Base-by-base conservation (phyloP, 2,797 vertebrate genomes). In the Limosa lapponica region DNA sequence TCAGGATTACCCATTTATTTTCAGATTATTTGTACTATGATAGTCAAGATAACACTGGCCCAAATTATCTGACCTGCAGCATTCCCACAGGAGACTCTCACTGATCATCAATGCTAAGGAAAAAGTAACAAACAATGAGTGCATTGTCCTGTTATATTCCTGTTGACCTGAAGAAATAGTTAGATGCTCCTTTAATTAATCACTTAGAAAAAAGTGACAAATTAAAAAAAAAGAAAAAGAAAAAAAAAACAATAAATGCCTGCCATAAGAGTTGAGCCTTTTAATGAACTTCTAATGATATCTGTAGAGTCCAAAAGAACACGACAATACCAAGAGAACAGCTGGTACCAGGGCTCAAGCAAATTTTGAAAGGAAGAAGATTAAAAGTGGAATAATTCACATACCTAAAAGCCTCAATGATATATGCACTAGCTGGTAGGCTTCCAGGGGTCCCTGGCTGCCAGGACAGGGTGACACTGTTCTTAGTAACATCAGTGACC, bases 351-450 rank as follows among this genome's bases (percentile, higher is more conserved):
- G 19, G 44, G 32, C 51, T 95, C 62, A 90, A 79, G 59, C 34
- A 93, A 91, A 96, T 91, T 87, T 82, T 80, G 49, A 66, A 82
- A 84, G 87, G 82, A 89, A 82, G 15, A 16, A 89, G 48, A 48
- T 72, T 61, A 81, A 27, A 77, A 89, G 69, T 66, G 16, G 70
- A 91, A 85, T 59, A 69, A 74, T 80, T 83, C 58, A 93, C 97
- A 51, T 98, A 99, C 99, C 99, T 99, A 98, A 99, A 99, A 32
- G 99, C 99, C 84, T 99, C 99, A 78, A 99, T 99, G 97, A 99
- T 98, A 95, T 98, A 99, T 48, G 99, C 98, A 51, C 98, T 98
- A 88, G 99, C 98, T 22, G 99, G 99, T 22, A 99, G 98, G 13
- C 97, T 97, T 96, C 99, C 99, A 55, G 98, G 97, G 69, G 98